Base-by-base conservation (phyloP, 1,140 invertebrate species). In the Venturia canescens region DNA sequence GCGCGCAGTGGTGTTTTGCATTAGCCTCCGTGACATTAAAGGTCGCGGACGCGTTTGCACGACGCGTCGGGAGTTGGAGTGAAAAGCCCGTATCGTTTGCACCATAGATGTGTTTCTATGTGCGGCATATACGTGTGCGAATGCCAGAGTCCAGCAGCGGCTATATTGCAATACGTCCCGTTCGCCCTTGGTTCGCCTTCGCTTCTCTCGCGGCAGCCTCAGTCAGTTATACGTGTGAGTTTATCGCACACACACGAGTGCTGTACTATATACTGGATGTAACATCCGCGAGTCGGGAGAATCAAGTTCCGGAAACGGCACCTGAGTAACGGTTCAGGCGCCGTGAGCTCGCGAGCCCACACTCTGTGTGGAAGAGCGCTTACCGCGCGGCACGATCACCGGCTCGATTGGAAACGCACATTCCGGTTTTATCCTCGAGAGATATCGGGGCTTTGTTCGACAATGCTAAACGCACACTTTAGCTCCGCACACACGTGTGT, bases 271-370 rank as follows among this genome's bases (percentile, higher is more conserved):
- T 74, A 50, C 11, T 38, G 48, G 18, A 63, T 76, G 38, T 76
- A 77, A 77, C 57, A 63, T 44, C 74, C 77, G 60, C 63, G 57
- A 79, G 71, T 6, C 48, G 34, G 60, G 81, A 69, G 79, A 82
- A 76, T 79, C 77, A 77, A 82, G 77, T 82, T 82, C 81, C 81
- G 81, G 81, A 82, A 82, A 82, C 81, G 78, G 78, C 78, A 82
- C 77, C 80, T 79, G 78, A 79, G 72, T 76, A 76, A 76, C 80
- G 72, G 80, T 77, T 34, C 72, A 76, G 44, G 60, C 53, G 38
- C 79, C 79, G 72, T 70, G 27, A 44, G 57, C 74, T 69, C 50
- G 67, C 69, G 60, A 72, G 50, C 63, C 74, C 63, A 70, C 71
- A 57, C 27, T 67, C 60, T 57, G 50, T 57, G 50, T 31, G 66